These are phyloP conservation scores for Pantherophis vulpinus DNA, from an alignment of 2,797 vertebrate species.

Conservation along the genomic window DNA sequence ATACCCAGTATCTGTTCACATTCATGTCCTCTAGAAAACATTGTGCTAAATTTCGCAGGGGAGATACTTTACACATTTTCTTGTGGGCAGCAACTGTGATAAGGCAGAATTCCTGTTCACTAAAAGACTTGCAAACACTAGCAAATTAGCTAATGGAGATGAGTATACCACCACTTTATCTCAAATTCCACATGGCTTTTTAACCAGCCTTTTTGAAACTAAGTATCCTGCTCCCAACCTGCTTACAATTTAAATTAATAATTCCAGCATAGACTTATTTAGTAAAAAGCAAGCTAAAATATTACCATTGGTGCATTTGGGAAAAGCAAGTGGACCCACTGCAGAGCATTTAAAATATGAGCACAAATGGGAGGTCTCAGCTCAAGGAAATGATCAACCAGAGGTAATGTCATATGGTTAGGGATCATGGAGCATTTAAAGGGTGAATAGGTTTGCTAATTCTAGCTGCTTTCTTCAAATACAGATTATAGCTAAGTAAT, in stretches of 20 bases:
- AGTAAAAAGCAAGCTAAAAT: not conserved
- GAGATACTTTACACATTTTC: not conserved
- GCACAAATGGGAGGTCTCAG: not conserved
- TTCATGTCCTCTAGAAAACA: not conserved
- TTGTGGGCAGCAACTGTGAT: not conserved
- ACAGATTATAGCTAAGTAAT: not conserved
- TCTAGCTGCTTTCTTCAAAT: slow-evolving; percentile 1
- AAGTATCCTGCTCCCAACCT: not conserved
- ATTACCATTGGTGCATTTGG: slow-evolving; percentile 2
- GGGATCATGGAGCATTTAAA: not conserved
- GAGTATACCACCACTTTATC: not conserved
- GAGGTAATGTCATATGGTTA: not conserved
- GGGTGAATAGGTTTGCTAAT: slow-evolving; percentile 24
- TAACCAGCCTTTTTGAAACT: not conserved
- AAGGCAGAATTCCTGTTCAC: not conserved
- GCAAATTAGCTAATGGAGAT: not conserved
- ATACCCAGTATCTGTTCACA: not conserved
- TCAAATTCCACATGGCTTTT: not conserved
- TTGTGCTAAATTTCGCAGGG: not conserved
- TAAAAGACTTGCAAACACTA: not conserved
- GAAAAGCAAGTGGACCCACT: slow-evolving; percentile 14
- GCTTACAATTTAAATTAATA: not conserved
- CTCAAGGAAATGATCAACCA: not conserved
- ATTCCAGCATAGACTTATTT: not conserved
- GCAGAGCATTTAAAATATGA: slow-evolving; percentile 8